These are phyloP conservation scores for Coboldia fuscipes DNA, from an alignment of 1,140 invertebrate genomes.

Conservation along the genomic window DNA sequence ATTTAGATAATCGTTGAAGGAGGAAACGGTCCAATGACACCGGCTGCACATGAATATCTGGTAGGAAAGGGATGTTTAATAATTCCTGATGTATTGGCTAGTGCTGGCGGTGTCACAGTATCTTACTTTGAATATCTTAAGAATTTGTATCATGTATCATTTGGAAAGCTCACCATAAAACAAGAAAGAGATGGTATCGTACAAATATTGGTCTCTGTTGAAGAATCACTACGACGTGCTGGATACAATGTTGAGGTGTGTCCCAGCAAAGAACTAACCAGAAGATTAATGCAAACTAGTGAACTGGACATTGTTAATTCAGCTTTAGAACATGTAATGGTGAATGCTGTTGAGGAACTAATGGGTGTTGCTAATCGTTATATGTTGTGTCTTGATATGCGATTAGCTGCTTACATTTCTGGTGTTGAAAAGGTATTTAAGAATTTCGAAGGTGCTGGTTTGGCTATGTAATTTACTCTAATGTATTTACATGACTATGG, in stretches of 20 bases:
- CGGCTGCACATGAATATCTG: slow-evolving; percentile 57
- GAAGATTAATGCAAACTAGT: slow-evolving; percentile 41
- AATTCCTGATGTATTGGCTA: slow-evolving; percentile 66
- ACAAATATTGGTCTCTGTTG: slow-evolving; percentile 12
- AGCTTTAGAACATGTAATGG: slow-evolving; percentile 64
- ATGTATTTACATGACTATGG: too few species aligned
- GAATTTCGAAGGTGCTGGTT: slow-evolving; percentile 53
- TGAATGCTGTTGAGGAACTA: slow-evolving; percentile 40
- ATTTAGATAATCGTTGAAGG: slow-evolving; percentile 52
- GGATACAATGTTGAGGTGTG: slow-evolving; percentile 20
- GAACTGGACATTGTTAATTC: slow-evolving; percentile 71
- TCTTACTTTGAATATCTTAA: slow-evolving; percentile 88
- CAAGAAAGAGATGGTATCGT: slow-evolving; percentile 9
- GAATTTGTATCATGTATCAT: slow-evolving; percentile 77
- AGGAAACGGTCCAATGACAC: slow-evolving; percentile 74
- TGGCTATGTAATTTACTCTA: slow-evolving; percentile 33
- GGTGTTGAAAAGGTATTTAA: slow-evolving; percentile 67
- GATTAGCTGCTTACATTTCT: slow-evolving; percentile 64
- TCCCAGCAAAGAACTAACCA: slow-evolving; percentile 37
- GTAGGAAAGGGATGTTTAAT: slow-evolving; percentile 49
- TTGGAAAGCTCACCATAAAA: slow-evolving; percentile 57
- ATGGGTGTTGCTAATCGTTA: slow-evolving; percentile 45
- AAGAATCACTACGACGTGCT: slow-evolving; percentile 7
- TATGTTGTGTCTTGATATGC: slow-evolving; percentile 55
- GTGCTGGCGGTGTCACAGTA: slow-evolving; percentile 75